These are phyloP conservation scores for Mirza zaza DNA, from an alignment of 2,113 vertebrate species.

Conservation along the genomic window DNA sequence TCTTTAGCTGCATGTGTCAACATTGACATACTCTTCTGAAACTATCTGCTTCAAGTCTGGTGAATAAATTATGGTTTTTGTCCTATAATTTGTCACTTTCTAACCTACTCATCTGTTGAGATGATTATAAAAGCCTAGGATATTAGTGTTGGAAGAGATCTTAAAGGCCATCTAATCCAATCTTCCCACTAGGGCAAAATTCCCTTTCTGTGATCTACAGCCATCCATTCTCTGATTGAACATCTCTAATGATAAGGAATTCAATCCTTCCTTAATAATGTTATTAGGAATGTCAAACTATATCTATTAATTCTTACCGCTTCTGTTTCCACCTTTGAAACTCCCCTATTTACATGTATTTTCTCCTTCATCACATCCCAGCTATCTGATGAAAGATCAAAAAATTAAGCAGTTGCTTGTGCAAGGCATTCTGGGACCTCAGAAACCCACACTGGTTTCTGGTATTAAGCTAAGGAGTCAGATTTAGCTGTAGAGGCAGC, in stretches of 20 bases:
- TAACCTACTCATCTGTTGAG: neutral
- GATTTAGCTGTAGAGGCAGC: neutral
- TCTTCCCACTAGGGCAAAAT: neutral
- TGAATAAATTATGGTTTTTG: neutral
- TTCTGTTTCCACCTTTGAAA: neutral
- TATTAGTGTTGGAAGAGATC: neutral
- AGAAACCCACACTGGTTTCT: neutral
- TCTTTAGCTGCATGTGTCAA: neutral
- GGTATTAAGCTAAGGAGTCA: neutral
- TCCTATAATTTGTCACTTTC: neutral
- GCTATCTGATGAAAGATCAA: neutral
- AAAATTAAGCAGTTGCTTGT: neutral
- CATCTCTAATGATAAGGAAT: neutral
- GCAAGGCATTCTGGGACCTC: slow-evolving; percentile 23
- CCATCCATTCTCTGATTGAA: neutral
- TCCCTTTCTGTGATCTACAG: neutral
- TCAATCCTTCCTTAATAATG: slow-evolving; percentile 2
- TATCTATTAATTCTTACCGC: slow-evolving; percentile 16
- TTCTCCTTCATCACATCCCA: neutral
- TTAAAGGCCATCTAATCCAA: neutral
- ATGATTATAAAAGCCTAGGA: neutral
- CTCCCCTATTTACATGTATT: neutral
- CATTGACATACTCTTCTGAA: neutral
- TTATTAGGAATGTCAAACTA: slow-evolving; percentile 20
- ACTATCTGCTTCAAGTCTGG: neutral